phyloP scores from a whole-genome alignment of 2,797 vertebrate species.

The Bucorvus abyssinicus region DNA sequence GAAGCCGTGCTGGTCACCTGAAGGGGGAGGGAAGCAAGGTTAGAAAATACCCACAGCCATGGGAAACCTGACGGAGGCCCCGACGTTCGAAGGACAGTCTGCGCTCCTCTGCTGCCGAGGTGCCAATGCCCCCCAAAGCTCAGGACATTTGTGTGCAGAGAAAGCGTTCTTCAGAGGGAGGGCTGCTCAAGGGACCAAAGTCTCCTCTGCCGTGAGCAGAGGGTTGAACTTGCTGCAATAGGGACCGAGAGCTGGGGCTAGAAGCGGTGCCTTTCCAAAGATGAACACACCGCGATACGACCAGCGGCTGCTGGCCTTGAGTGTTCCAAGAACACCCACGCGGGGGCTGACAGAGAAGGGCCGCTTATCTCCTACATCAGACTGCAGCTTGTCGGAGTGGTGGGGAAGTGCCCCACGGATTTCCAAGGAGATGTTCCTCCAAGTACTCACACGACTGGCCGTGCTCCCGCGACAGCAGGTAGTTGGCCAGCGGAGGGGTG shows the following conservation, averaged over 20 bases:
- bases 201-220: not conserved
- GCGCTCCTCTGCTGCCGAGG: not conserved
- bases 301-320: not conserved
- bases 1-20: not conserved
- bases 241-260: not conserved
- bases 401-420: not conserved
- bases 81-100: not conserved
- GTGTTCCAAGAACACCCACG: too few relatives aligned
- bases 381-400: not conserved
- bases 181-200: not conserved
- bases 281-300: not conserved
- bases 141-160: fast-evolving
- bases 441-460: not conserved
- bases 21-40: not conserved
- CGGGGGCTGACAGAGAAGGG: not conserved
- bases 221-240: not conserved
- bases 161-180: not conserved
- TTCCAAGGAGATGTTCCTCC: too few relatives aligned
- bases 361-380: not conserved
- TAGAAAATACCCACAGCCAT: not conserved
- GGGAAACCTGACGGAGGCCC: not conserved
- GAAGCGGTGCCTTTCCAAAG: not conserved
- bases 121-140: not conserved
- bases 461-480: not conserved
- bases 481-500: constrained; percentile 86